phyloP scores from a whole-genome alignment of 2,888 invertebrate genomes.

The Drosophila histrio region DNA sequence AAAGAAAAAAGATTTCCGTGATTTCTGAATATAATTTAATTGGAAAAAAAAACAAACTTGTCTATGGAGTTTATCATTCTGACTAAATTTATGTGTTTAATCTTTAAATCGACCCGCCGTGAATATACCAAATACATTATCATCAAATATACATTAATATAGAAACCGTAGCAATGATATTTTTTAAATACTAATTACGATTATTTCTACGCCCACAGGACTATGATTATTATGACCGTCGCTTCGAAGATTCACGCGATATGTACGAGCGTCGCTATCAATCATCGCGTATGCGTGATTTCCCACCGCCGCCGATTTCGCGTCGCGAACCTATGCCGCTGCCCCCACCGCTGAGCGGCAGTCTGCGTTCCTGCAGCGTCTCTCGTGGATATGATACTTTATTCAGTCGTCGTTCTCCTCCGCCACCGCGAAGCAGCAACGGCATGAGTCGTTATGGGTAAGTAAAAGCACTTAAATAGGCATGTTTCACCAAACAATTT shows the following conservation, averaged over 20 bases:
- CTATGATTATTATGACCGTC: conserved; percentile 91
- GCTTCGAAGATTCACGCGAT: conserved; percentile 92
- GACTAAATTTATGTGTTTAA: background rate
- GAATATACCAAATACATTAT: conserved; percentile 9
- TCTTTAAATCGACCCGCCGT: conserved; percentile 54
- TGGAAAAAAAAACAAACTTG: background rate
- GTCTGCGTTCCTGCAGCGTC: conserved; percentile 86
- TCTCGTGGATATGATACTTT: conserved; percentile 89
- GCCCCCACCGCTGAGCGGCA: conserved; percentile 87
- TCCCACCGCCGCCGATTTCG: conserved; percentile 90
- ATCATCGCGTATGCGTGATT: conserved; percentile 85
- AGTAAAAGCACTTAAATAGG: conserved; percentile 2
- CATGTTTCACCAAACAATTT: too few relatives aligned
- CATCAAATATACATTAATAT: background rate
- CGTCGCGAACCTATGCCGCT: conserved; percentile 92
- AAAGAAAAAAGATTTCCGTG: background rate
- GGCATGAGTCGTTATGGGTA: conserved; percentile 84
- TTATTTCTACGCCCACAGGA: conserved; percentile 71
- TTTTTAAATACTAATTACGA: background rate
- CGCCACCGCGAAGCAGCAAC: conserved; percentile 86
- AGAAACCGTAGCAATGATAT: background rate
- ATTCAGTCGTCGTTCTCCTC: conserved; percentile 91
- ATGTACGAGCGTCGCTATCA: conserved; percentile 92
- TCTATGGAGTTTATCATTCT: background rate
- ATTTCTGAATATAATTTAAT: background rate